Evolutionary conservation across 1,140 invertebrate genomes (phyloP).

Genomic region (Euwallacea similis): DNA sequence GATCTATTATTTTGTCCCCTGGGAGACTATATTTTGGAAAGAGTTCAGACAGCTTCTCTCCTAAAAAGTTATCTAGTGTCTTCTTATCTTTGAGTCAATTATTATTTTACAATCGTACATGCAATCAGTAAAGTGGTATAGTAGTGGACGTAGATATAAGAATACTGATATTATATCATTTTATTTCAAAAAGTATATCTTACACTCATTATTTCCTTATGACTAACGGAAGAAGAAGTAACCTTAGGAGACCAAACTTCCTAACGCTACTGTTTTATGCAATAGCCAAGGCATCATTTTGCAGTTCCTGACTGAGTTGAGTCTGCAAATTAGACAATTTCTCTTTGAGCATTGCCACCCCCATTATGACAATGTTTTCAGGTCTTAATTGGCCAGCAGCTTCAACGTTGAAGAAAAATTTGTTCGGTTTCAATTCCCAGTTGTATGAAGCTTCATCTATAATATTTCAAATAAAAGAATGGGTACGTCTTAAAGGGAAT

Average conservation of each 20-base stretch:
- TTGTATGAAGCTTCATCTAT: conserved; percentile 89
- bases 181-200: neutral
- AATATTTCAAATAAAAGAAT: conserved; percentile 42
- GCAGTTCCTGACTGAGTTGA: conserved; percentile 84
- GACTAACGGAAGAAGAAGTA: neutral
- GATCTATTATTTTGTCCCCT: conserved; percentile 47
- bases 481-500: neutral
- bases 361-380: conserved; percentile 96
- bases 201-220: neutral
- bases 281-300: conserved; percentile 79
- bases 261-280: conserved; percentile 3
- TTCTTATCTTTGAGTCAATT: too few relatives aligned
- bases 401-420: conserved; percentile 98
- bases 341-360: conserved; percentile 89
- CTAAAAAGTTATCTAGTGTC: conserved; percentile 13
- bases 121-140: too few relatives aligned
- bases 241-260: too few relatives aligned
- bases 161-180: too few relatives aligned
- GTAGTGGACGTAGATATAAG: too few relatives aligned
- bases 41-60: conserved; percentile 44
- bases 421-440: conserved; percentile 92
- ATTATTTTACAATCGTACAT: too few relatives aligned
- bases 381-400: conserved; percentile 91
- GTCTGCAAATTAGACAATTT: conserved; percentile 96
- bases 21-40: conserved; percentile 38